Percentiles rank a stretch among this genome's conserved stretches.
These are phyloP conservation scores for Phortica magna DNA, from an alignment of 2,888 invertebrate species.

Conservation along the genomic window DNA sequence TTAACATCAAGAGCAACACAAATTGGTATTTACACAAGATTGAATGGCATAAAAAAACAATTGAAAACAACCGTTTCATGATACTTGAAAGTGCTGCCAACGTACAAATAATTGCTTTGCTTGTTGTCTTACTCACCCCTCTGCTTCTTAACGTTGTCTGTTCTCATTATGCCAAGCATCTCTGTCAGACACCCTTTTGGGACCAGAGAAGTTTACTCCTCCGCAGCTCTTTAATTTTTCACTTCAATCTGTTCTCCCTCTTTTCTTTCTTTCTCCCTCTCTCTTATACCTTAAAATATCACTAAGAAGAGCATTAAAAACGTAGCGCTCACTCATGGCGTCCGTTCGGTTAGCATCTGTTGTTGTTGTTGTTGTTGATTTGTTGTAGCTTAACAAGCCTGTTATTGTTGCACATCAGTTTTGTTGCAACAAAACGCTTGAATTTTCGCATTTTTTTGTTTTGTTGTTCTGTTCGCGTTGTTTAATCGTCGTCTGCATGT, in stretches of 20 bases:
- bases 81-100: not conserved
- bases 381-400: not conserved
- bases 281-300: too few relatives aligned
- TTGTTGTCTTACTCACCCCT: not conserved
- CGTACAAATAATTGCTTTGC: slow-evolving; percentile 8
- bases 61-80: slow-evolving; percentile 15
- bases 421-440: slow-evolving; percentile 14
- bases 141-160: not conserved
- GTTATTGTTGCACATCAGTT: not conserved
- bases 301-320: too few relatives aligned
- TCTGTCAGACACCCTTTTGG: too few relatives aligned
- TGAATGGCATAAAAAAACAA: too few relatives aligned
- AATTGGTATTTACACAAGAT: too few relatives aligned
- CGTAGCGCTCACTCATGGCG: not conserved
- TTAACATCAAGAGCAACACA: too few relatives aligned
- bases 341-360: not conserved
- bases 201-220: too few relatives aligned
- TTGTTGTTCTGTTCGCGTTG: slow-evolving; percentile 41
- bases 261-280: too few relatives aligned
- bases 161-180: too few relatives aligned
- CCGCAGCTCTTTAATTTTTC: too few relatives aligned
- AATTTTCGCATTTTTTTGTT: not conserved
- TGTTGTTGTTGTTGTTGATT: not conserved
- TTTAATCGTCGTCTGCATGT: slow-evolving; percentile 20
- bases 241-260: too few relatives aligned